Evolutionary conservation across 1,140 invertebrate genomes (phyloP).

Genomic region (Homalodisca vitripennis): DNA sequence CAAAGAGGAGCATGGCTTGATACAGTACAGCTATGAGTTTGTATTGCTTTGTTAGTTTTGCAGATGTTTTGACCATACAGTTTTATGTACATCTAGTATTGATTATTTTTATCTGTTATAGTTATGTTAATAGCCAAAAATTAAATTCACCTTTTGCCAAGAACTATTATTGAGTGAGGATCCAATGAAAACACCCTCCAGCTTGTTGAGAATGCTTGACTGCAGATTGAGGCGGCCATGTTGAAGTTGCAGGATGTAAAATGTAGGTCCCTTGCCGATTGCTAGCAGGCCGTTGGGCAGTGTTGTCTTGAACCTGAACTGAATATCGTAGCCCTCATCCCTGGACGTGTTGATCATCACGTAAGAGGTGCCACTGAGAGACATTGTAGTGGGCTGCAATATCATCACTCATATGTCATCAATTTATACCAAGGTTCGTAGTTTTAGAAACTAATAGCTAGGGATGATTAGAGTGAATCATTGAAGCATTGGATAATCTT

Average conservation of each 20-base stretch:
- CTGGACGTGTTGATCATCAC: conserved; percentile 74
- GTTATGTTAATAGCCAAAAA: no score
- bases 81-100: no score
- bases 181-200: conserved; percentile 85
- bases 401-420: no score
- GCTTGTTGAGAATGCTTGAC: conserved; percentile 82
- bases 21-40: no score
- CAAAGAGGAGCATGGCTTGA: no score
- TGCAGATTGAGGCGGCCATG: conserved; percentile 81
- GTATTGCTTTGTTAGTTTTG: no score
- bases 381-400: conserved; percentile 76
- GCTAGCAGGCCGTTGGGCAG: conserved; percentile 81
- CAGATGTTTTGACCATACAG: no score
- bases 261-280: conserved; percentile 76
- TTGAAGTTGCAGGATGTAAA: conserved; percentile 77
- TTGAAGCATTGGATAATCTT: no score
- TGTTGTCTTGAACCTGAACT: conserved; percentile 88
- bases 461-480: no score
- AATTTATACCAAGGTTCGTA: no score
- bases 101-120: no score
- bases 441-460: no score
- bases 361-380: conserved; percentile 73
- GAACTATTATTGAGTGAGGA: conserved; percentile 77
- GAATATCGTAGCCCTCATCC: conserved; percentile 84
- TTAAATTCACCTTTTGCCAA: conserved; percentile 77